Percentiles rank a stretch among this genome's conserved stretches.
phyloP scores from a whole-genome alignment of 2,888 invertebrate species.

The Plemyria rubiginata region DNA sequence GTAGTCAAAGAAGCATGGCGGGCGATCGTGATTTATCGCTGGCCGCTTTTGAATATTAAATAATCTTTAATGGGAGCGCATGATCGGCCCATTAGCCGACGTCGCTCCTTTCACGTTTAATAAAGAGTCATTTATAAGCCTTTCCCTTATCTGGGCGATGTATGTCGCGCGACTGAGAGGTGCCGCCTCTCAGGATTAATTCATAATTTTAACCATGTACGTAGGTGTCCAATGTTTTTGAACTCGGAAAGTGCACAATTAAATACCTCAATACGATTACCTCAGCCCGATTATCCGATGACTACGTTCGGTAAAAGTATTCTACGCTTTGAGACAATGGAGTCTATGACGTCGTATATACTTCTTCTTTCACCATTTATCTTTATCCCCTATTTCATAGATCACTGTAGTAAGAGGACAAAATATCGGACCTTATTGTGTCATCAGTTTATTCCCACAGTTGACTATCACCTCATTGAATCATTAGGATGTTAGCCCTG shows the following conservation, averaged over 20 bases:
- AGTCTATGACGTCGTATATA: too few species aligned
- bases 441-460: conserved; percentile 67
- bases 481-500: conserved; percentile 72
- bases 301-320: conserved; percentile 16
- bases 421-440: conserved; percentile 33
- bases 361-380: too few species aligned
- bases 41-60: conserved; percentile 85
- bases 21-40: conserved; percentile 82
- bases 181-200: conserved; percentile 83
- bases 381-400: too few species aligned
- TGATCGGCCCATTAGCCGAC: conserved; percentile 85
- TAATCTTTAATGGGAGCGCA: conserved; percentile 85
- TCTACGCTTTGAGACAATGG: conserved; percentile 28
- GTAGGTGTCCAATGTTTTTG: conserved; percentile 58
- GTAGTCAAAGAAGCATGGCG: conserved; percentile 79
- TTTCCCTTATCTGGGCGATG: conserved; percentile 82
- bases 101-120: conserved; percentile 84
- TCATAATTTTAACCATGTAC: conserved; percentile 80
- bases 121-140: conserved; percentile 85
- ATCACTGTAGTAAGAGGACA: too few species aligned
- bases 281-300: conserved; percentile 48
- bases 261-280: conserved; percentile 55
- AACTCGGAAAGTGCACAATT: conserved; percentile 54
- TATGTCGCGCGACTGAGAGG: conserved; percentile 82
- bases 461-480: conserved; percentile 68